Base-by-base conservation (phyloP, 1,140 invertebrate genomes). In the Contarinia nasturtii region DNA sequence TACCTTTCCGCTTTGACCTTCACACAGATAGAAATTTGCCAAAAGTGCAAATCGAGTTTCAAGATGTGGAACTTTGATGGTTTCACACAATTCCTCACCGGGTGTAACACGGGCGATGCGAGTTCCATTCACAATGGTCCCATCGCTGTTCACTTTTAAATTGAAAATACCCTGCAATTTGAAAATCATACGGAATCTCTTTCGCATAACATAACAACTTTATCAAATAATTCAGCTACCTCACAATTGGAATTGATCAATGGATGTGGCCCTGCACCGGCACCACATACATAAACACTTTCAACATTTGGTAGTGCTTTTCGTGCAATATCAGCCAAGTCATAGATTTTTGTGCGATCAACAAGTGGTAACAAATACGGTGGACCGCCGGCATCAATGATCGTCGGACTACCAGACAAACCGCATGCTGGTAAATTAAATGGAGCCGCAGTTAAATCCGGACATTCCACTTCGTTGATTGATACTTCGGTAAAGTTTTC, bases 191-290 rank as follows among this genome's bases (percentile, higher is more conserved):
- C n/a, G n/a, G n/a, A n/a, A n/a, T n/a, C n/a, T n/a, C n/a, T n/a
- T n/a, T n/a, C n/a, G n/a, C n/a, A n/a, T n/a, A n/a, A n/a, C n/a
- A n/a, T n/a, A n/a, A n/a, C n/a, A n/a, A n/a, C n/a, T n/a, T n/a
- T n/a, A n/a, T n/a, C n/a, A n/a, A n/a, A n/a, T n/a, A n/a, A n/a
- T n/a, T n/a, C n/a, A n/a, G n/a, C 74, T 45, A 75, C 76, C 68
- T 78, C 61, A 44, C 61, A 64, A 45, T 60, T 54, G 41, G 56
- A 55, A 17, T 45, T 37, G n/a, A 45, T 36, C 51, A 54, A 74
- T 17, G 79, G 77, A 72, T 76, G 80, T 18, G 90, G 89, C 5
- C 89, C 91, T 19, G 87, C 90, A 17, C 88, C 89, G 37, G 91
- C 90, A 45, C 92, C 91, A 45, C 87, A 74, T 36, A 85, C 61